phyloP scores from a whole-genome alignment of 92 coral and sea anemone species.

The Chrysogorgia sp. region DNA sequence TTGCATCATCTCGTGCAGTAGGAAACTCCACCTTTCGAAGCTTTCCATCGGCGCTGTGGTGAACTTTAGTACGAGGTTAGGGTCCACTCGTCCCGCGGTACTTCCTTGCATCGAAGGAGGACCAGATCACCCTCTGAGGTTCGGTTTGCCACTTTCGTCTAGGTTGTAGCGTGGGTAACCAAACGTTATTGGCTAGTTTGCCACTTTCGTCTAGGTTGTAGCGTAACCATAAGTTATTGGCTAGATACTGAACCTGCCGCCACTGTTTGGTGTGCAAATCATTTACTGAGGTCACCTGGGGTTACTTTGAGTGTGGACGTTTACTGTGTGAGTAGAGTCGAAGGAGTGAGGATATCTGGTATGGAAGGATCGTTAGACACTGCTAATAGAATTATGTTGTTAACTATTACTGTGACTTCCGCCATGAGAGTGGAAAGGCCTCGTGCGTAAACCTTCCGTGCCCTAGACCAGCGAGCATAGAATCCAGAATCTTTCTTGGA shows the following conservation, averaged over 20 bases:
- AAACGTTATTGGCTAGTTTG: conserved; percentile 6
- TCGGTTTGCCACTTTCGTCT: conserved; percentile 17
- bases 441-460: conserved; percentile 7
- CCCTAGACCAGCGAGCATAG: conserved; percentile 9
- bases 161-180: conserved; percentile 16
- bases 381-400: background rate
- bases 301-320: background rate
- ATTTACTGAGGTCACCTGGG: background rate
- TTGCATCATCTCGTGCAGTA: conserved; percentile 44
- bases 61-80: conserved; percentile 32
- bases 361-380: background rate
- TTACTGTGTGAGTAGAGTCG: background rate
- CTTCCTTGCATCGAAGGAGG: conserved; percentile 32
- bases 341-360: background rate
- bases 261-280: conserved; percentile 16
- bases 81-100: conserved; percentile 47
- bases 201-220: conserved; percentile 19
- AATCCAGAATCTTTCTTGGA: no score
- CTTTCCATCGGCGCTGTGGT: conserved; percentile 24
- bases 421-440: conserved; percentile 15
- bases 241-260: no score
- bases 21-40: conserved; percentile 51
- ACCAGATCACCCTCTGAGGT: conserved; percentile 38
- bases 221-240: background rate
- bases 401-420: conserved; percentile 5